Conservation (phyloP, 2,113 vertebrate species). For the Bubalus kerabau region DNA sequence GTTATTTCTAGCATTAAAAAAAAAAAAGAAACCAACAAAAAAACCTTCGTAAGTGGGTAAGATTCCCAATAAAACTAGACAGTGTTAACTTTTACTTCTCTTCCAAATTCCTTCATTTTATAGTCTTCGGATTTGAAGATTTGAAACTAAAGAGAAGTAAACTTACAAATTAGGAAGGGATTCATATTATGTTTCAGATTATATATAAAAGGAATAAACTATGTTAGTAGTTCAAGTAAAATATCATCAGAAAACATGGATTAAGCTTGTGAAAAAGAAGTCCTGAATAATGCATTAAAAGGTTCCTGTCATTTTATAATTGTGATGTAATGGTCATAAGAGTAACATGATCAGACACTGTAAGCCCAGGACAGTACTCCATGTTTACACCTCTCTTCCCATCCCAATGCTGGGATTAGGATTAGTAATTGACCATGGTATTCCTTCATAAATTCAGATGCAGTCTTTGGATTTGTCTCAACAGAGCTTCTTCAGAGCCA, state of each 20-base stretch:
- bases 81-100: neutral
- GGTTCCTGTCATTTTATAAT: neutral
- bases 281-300: neutral
- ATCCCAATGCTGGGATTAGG: neutral
- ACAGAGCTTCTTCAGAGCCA: neutral
- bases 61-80: neutral
- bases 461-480: neutral
- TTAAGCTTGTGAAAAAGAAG: neutral
- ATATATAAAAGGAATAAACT: neutral
- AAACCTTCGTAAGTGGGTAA: neutral
- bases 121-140: neutral
- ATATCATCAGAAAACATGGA: neutral
- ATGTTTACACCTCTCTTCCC: neutral
- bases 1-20: neutral
- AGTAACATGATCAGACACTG: neutral
- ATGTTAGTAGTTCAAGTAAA: neutral
- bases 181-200: neutral
- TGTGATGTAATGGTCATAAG: neutral
- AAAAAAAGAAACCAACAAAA: neutral
- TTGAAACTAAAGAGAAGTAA: slow-evolving; percentile 6
- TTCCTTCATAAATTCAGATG: neutral
- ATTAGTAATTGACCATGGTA: neutral
- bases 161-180: neutral
- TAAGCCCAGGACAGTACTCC: neutral
- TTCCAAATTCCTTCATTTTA: slow-evolving; percentile 23